These are phyloP conservation scores for Diadema setosum DNA, from an alignment of 35 echinoderm and acorn worm genomes.

Conservation along the genomic window DNA sequence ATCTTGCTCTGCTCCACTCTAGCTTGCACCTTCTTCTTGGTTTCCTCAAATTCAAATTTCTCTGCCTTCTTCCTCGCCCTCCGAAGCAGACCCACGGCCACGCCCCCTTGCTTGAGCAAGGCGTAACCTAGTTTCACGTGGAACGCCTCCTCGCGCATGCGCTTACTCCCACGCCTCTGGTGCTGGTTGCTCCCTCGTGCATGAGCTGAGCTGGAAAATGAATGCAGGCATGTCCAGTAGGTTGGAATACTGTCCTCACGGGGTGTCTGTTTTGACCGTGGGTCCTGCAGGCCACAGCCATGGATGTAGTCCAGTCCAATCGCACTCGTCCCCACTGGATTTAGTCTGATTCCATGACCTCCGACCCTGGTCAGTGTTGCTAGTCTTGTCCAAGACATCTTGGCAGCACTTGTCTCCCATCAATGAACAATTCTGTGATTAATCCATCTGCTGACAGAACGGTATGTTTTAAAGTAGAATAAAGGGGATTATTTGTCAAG, in stretches of 20 bases:
- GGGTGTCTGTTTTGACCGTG: no score
- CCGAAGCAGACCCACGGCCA: neutral
- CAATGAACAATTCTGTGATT: no score
- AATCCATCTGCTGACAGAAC: no score
- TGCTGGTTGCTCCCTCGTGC: neutral
- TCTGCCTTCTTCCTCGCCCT: neutral
- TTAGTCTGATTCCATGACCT: no score
- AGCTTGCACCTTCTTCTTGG: constrained; percentile 42
- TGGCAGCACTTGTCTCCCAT: no score
- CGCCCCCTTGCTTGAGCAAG: neutral
- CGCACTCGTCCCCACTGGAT: no score
- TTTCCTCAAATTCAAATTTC: constrained; percentile 19
- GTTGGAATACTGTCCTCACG: neutral
- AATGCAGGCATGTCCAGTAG: neutral
- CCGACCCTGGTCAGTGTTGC: no score
- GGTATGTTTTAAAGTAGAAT: no score
- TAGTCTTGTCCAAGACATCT: no score
- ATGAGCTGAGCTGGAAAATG: neutral
- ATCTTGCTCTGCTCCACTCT: constrained; percentile 27
- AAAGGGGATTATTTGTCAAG: no score
- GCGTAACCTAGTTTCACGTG: neutral
- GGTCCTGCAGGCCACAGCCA: no score
- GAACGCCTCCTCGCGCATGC: neutral
- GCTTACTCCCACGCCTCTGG: neutral
- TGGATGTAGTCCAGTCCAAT: no score